These are phyloP conservation scores for Struthidea cinerea DNA, from an alignment of 2,113 vertebrate species.

Conservation along the genomic window DNA sequence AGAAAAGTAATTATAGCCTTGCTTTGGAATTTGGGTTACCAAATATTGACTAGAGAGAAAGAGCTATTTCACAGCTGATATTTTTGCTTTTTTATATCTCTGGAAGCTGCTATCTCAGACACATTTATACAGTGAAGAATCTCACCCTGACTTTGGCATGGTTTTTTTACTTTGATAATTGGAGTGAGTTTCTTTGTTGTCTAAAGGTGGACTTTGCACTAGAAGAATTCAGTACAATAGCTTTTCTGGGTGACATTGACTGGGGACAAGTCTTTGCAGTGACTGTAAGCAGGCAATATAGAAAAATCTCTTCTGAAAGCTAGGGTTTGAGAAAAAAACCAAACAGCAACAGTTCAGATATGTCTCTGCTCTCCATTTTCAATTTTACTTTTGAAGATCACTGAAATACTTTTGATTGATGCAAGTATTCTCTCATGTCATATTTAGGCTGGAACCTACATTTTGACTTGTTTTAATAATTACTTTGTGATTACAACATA, in stretches of 20 bases:
- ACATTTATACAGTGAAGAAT: background rate
- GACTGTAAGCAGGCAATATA: background rate
- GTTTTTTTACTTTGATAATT: background rate
- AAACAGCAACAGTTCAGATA: background rate
- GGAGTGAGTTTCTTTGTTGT: background rate
- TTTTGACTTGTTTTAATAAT: background rate
- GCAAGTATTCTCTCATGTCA: background rate
- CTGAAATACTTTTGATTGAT: background rate
- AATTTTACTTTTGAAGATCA: background rate
- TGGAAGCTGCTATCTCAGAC: background rate
- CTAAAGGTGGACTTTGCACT: background rate
- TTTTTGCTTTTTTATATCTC: background rate
- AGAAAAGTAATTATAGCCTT: background rate
- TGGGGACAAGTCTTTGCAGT: background rate
- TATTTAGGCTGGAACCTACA: background rate
- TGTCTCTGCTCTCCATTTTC: background rate
- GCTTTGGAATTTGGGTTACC: background rate
- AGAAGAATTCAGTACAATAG: background rate
- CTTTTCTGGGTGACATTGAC: background rate
- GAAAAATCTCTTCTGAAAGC: background rate
- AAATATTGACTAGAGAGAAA: background rate
- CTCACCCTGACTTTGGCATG: background rate
- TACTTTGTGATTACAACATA: background rate
- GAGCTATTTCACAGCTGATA: background rate
- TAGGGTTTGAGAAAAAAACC: background rate